Percentiles rank a stretch among this genome's conserved stretches.
These are phyloP conservation scores for Cheilosia vernalis DNA, from an alignment of 2,888 invertebrate genomes.

Conservation along the genomic window DNA sequence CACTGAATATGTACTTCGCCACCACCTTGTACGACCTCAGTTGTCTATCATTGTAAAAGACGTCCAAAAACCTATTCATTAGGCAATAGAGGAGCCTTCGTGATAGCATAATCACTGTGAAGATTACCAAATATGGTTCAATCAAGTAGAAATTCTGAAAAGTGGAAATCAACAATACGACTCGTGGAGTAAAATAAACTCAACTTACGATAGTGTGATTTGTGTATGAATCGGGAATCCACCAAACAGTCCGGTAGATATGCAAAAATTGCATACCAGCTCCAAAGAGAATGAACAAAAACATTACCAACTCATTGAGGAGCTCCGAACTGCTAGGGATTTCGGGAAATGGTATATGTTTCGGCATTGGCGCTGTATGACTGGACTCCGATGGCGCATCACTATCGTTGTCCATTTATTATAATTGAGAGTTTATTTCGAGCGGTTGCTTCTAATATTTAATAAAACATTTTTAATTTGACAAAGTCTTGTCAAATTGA, in stretches of 20 bases:
- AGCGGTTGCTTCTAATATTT: neutral
- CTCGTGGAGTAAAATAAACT: neutral
- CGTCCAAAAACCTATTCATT: slow-evolving; percentile 84
- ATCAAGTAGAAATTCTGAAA: slow-evolving; percentile 97
- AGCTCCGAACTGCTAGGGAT: slow-evolving; percentile 92
- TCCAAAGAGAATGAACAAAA: slow-evolving; percentile 90
- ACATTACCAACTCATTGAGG: slow-evolving; percentile 93
- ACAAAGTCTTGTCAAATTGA: neutral
- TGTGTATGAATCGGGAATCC: slow-evolving; percentile 96
- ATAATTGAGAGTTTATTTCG: neutral
- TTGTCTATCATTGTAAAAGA: slow-evolving; percentile 83
- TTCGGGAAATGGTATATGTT: slow-evolving; percentile 92
- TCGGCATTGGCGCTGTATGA: slow-evolving; percentile 85
- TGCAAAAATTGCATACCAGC: slow-evolving; percentile 96
- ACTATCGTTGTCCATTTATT: slow-evolving; percentile 68
- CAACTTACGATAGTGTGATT: slow-evolving; percentile 92
- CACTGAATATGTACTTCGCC: slow-evolving; percentile 84
- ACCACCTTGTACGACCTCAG: slow-evolving; percentile 76
- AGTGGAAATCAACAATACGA: slow-evolving; percentile 2
- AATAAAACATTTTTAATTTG: neutral
- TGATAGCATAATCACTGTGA: slow-evolving; percentile 91
- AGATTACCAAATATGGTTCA: slow-evolving; percentile 93
- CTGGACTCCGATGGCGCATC: slow-evolving; percentile 57
- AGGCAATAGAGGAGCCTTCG: slow-evolving; percentile 90
- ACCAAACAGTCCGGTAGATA: slow-evolving; percentile 98